Evolutionary conservation across 2,888 invertebrate species (phyloP), one percentile per base, ranked within the genome.

Genomic region (Serripes groenlandicus): DNA sequence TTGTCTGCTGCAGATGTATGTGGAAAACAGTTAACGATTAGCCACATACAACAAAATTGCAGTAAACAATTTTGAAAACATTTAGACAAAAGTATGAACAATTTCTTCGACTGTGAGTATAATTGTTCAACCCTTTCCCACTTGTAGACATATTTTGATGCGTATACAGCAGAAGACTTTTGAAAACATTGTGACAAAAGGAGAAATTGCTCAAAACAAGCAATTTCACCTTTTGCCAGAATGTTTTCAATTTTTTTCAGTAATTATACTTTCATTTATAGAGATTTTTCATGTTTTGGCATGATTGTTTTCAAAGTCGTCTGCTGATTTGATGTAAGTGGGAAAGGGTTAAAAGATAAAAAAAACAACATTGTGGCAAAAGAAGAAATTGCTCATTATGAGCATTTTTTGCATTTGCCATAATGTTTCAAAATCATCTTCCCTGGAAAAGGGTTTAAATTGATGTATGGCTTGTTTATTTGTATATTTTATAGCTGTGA

Each of bases 371-470:
- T 23, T 60, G 28, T 60, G 60, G 60, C 23, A 23, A 60, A 60
- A 23, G 28, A 23, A 28, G 60, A 60, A 23, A 60, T 7, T 60
- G 60, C 5, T 60, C 9, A 5, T 60, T 3, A 60, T 30, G 9
- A 60, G 23, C 28, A 60, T 9, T 60, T 60, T 60, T 30, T 60
- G 23, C 60, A 28, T 60, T 28, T 60, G 23, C 28, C 60, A 60
- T 30, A 60, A 60, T 60, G 23, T 60, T 28, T 60, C 28, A 5
- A 28, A 60, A 60, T 15, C 42, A 42, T 11, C 15, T 42, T 15
- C 7, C 15, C 7, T 15, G 15, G 42, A 15, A 42, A 42, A 42
- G 42, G 7, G 42, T n/a, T n/a, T n/a, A n/a, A n/a, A n/a, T n/a
- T n/a, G n/a, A n/a, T n/a, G n/a, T n/a, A n/a, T n/a, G n/a, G n/a